Percentiles rank a stretch among this genome's conserved stretches.
Evolutionary conservation across 1,140 invertebrate genomes (phyloP).

Genomic region (Odontomachus brunneus): DNA sequence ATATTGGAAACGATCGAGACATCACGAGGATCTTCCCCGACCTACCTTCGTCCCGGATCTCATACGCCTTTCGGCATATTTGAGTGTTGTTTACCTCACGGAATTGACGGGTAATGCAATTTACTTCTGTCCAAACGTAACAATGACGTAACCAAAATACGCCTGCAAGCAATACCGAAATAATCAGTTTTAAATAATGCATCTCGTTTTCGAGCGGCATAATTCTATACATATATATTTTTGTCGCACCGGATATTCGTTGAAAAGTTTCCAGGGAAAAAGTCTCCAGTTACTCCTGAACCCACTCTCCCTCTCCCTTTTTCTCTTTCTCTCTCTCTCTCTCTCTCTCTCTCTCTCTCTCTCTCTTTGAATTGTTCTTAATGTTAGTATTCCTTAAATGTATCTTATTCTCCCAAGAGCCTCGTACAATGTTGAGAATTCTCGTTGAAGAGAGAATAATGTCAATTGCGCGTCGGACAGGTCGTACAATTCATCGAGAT

Average conservation of each 20-base stretch:
- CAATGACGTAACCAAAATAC: neutral
- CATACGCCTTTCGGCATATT: conserved; percentile 15
- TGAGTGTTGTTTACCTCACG: neutral
- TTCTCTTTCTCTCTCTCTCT: too few species aligned
- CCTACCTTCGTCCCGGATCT: neutral
- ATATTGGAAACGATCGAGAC: neutral
- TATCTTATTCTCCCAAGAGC: neutral
- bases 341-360: neutral
- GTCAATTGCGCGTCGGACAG: neutral
- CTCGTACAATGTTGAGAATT: too few species aligned
- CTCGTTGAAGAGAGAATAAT: too few species aligned
- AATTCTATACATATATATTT: conserved; percentile 6
- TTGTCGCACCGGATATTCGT: conserved; percentile 4
- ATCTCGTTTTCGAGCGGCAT: neutral
- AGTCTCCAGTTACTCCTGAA: too few species aligned
- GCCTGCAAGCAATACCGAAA: neutral
- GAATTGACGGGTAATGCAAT: neutral
- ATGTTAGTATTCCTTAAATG: conserved; percentile 12
- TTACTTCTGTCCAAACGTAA: conserved; percentile 23
- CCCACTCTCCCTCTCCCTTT: too few species aligned
- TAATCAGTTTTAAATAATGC: neutral
- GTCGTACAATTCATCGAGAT: conserved; percentile 14
- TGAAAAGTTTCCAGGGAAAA: neutral
- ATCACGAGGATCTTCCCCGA: conserved; percentile 5
- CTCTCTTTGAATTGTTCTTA: conserved; percentile 20